Conservation (phyloP, 2,888 invertebrate species). For the Amblyjoppa proteus region DNA sequence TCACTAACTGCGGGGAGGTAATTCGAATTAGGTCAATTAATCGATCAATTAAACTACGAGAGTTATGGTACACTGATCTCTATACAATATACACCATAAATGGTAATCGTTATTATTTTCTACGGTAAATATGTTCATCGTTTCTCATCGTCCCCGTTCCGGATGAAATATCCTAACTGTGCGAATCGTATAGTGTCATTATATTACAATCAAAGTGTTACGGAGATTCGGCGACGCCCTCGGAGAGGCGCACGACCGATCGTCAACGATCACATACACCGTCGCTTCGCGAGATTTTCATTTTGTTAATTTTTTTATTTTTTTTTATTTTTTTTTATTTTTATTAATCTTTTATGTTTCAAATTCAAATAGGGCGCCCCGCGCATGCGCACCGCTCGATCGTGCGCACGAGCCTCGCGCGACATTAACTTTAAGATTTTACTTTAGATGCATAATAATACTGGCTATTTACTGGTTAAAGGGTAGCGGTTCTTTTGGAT, state of each 20-base stretch:
- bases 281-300: neutral
- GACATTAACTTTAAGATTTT: slow-evolving; percentile 63
- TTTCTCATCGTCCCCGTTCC: slow-evolving; percentile 44
- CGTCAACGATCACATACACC: slow-evolving; percentile 31
- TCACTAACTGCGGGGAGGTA: slow-evolving; percentile 34
- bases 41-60: slow-evolving; percentile 57
- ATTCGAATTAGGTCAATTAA: slow-evolving; percentile 43
- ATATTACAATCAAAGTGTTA: slow-evolving; percentile 68
- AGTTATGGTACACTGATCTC: slow-evolving; percentile 66
- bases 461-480: slow-evolving; percentile 80
- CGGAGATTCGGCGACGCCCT: slow-evolving; percentile 59
- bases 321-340: neutral
- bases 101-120: slow-evolving; percentile 54
- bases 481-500: slow-evolving; percentile 67
- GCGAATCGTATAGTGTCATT: slow-evolving; percentile 71
- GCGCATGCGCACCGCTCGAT: slow-evolving; percentile 30
- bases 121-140: slow-evolving; percentile 55
- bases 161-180: slow-evolving; percentile 74
- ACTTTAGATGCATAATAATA: slow-evolving; percentile 79
- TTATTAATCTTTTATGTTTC: neutral
- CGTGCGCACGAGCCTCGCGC: slow-evolving; percentile 43
- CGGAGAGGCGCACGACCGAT: slow-evolving; percentile 56
- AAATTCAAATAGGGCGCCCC: neutral
- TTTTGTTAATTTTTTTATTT: neutral
- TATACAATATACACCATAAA: slow-evolving; percentile 61